Conservation (phyloP, 1,140 invertebrate genomes). For the Drosophila takahashii region DNA sequence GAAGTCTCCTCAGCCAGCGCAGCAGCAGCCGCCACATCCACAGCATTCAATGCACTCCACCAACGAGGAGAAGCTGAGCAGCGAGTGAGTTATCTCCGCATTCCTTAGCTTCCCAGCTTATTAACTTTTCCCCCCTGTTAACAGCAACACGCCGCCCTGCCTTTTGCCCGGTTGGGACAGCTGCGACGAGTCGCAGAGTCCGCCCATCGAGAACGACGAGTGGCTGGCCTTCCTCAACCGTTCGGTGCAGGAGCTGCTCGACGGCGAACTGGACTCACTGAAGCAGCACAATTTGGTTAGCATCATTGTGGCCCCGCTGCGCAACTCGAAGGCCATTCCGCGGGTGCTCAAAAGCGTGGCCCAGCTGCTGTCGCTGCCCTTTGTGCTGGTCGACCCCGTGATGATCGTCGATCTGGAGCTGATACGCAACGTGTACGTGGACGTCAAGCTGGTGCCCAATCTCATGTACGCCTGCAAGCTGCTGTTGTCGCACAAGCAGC, state of each 20-base stretch:
- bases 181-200: conserved; percentile 85
- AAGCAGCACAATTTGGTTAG: conserved; percentile 90
- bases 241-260: conserved; percentile 89
- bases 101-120: no score
- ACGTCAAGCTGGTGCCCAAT: conserved; percentile 91
- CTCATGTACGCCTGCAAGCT: conserved; percentile 90
- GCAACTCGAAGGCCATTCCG: conserved; percentile 87
- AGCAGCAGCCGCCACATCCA: conserved; percentile 78
- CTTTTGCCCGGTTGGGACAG: conserved; percentile 84
- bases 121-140: neutral
- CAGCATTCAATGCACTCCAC: conserved; percentile 72
- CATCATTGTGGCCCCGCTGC: conserved; percentile 89
- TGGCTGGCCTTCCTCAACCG: conserved; percentile 91
- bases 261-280: conserved; percentile 90
- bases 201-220: conserved; percentile 92
- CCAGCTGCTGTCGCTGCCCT: conserved; percentile 89
- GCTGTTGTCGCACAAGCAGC: conserved; percentile 85
- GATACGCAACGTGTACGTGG: conserved; percentile 87
- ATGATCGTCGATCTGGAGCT: conserved; percentile 86
- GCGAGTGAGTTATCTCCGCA: conserved; percentile 51
- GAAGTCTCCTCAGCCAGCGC: conserved; percentile 6
- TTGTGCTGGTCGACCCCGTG: conserved; percentile 88
- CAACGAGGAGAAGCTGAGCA: conserved; percentile 80
- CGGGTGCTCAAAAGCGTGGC: conserved; percentile 89
- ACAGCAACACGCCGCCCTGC: conserved; percentile 77